Percentiles rank a stretch among this genome's conserved stretches.
Evolutionary conservation across 2,113 vertebrate genomes (phyloP).

Genomic region (human (Homo sapiens)): DNA sequence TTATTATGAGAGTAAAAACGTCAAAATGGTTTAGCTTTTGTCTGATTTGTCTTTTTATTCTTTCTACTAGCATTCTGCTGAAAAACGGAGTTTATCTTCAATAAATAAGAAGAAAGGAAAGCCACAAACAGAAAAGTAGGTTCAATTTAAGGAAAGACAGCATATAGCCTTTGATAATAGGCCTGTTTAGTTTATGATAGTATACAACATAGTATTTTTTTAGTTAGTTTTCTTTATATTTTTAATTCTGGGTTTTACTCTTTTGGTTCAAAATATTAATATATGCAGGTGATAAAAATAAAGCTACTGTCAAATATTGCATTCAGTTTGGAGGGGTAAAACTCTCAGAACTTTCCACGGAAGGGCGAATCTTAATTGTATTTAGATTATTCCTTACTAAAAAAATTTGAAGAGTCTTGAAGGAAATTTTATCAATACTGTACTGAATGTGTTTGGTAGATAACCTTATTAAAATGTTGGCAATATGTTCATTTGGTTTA

Average conservation of each 20-base stretch:
- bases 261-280: not conserved
- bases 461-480: constrained; percentile 28
- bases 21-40: not conserved
- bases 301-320: not conserved
- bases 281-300: not conserved
- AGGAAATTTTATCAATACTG: not conserved
- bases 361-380: not conserved
- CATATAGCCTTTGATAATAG: not conserved
- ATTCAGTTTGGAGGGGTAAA: not conserved
- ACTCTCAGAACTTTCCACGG: not conserved
- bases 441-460: constrained; percentile 32
- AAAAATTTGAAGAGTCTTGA: not conserved
- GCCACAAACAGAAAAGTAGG: constrained; percentile 87
- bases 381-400: not conserved
- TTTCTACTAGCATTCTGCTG: constrained; percentile 82
- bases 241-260: constrained; percentile 20
- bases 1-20: not conserved
- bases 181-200: not conserved
- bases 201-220: not conserved
- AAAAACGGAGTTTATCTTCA: constrained; percentile 83
- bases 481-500: constrained; percentile 68
- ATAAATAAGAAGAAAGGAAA: constrained; percentile 88
- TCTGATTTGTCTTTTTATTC: constrained; percentile 66
- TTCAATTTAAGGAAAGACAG: constrained; percentile 47
- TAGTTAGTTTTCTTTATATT: not conserved